Base-by-base conservation (phyloP, 2,113 vertebrate species). In the Macaca nemestrina region DNA sequence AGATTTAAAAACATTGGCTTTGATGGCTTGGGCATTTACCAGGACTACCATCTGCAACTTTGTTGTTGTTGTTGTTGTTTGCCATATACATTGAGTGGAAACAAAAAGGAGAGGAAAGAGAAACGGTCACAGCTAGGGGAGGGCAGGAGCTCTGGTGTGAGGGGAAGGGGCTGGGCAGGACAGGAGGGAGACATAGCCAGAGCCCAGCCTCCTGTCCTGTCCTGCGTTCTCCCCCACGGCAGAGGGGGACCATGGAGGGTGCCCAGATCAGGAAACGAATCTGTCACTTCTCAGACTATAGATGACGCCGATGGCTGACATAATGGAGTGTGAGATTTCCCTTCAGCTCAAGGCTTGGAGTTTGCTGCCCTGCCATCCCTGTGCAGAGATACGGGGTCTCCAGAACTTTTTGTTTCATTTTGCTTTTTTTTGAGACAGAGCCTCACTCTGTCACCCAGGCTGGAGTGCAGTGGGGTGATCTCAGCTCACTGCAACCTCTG, bases 161-260 rank as follows among this genome's bases (percentile, higher is more conserved):
- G 30, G 22, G 55, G 59, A 30, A 27, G 43, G 64, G 27, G 48
- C 22, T 52, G 83, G 40, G 43, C 1, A 5, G 0, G 0, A n/a
- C 23, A 40, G 14, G 35, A 64, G 25, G 52, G 45, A 78, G 50
- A 35, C 57, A 17, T 2, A 8, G 11, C 57, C 55, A 5, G 14
- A 45, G 35, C 6, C 78, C 89, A 45, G 87, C 59, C 59, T 61
- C 59, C 23, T 27, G 23, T 25, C 59, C 59, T 61, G 13, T 27
- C 59, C 5, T 1, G 8, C 0, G 4, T 18, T 45, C 7, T 23
- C 43, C 27, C 10, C 32, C 3, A 17, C 1, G 61, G 11, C 10
- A 61, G n/a, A 45, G 50, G 30, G 35, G 35, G 2, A 32, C 43
- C 20, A 0, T 6, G 20, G 30, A 7, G 73, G 43, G 25, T 48